A percentile compares a stretch with the other conserved stretches of the same genome.
Conservation (phyloP, 2,888 invertebrate species). For the Brachyptera putata region DNA sequence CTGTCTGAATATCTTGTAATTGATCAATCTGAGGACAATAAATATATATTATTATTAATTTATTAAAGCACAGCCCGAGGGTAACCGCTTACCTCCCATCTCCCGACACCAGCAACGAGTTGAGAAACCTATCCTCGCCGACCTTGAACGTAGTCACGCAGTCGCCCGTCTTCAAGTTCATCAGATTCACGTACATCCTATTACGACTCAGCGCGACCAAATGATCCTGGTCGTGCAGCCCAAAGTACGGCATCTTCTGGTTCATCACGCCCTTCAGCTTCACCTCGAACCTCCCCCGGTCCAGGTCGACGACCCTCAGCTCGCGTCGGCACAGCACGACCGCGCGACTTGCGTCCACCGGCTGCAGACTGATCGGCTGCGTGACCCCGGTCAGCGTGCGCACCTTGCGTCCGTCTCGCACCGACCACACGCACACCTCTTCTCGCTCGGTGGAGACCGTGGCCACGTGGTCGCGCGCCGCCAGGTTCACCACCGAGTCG, state of each 20-base stretch:
- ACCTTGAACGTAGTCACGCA: constrained; percentile 84
- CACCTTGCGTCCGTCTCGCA: constrained; percentile 73
- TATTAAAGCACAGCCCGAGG: too few relatives aligned
- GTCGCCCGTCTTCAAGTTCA: constrained; percentile 77
- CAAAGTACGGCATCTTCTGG: constrained; percentile 89
- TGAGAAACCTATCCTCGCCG: constrained; percentile 85
- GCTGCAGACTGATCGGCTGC: constrained; percentile 72
- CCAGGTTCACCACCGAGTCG: not conserved
- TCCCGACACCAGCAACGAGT: constrained; percentile 80
- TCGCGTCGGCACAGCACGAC: constrained; percentile 70
- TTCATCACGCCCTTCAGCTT: constrained; percentile 75
- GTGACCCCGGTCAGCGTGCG: constrained; percentile 68
- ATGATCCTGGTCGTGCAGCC: constrained; percentile 73
- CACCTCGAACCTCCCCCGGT: constrained; percentile 39
- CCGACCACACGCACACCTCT: constrained; percentile 79
- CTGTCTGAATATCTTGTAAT: too few relatives aligned
- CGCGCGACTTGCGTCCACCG: constrained; percentile 57
- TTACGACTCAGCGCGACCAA: constrained; percentile 79
- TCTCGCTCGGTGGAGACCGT: constrained; percentile 69
- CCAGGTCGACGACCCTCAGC: constrained; percentile 70
- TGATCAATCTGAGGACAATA: too few relatives aligned
- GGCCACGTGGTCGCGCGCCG: constrained; percentile 51
- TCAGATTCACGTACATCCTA: constrained; percentile 84
- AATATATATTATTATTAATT: too few relatives aligned
- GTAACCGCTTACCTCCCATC: constrained; percentile 79